Conservation (phyloP, 2,113 vertebrate genomes). For the Craseonycteris thonglongyai region DNA sequence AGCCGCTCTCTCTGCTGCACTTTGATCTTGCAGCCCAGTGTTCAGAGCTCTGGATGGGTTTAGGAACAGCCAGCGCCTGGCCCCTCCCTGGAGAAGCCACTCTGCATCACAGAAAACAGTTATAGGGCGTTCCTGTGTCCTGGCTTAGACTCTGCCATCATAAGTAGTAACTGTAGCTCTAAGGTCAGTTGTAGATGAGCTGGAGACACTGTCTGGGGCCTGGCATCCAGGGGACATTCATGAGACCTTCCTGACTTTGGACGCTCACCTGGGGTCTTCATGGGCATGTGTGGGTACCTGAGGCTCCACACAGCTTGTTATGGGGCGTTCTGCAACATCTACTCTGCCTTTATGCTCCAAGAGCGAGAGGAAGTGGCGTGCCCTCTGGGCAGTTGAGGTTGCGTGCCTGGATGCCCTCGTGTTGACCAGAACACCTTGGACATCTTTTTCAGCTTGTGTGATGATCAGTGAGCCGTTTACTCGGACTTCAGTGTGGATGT, state of each 20-base stretch:
- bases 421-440: neutral
- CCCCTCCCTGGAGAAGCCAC: neutral
- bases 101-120: neutral
- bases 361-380: neutral
- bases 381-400: fast-evolving
- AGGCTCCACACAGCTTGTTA: neutral
- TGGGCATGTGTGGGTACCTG: fast-evolving
- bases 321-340: neutral
- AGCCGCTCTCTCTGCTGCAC: neutral
- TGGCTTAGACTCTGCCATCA: neutral
- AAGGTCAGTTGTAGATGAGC: neutral
- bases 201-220: neutral
- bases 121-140: neutral
- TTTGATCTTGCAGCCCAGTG: neutral
- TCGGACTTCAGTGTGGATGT: neutral
- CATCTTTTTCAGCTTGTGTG: neutral
- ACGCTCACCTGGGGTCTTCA: no score
- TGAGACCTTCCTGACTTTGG: no score
- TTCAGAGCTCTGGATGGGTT: neutral
- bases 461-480: neutral
- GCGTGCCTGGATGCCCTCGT: neutral
- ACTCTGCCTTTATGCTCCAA: neutral
- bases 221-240: fast-evolving
- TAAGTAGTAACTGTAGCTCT: no score
- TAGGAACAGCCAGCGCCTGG: neutral